Conservation (phyloP, 1,140 invertebrate species). For the Cheumatopsyche charites region DNA sequence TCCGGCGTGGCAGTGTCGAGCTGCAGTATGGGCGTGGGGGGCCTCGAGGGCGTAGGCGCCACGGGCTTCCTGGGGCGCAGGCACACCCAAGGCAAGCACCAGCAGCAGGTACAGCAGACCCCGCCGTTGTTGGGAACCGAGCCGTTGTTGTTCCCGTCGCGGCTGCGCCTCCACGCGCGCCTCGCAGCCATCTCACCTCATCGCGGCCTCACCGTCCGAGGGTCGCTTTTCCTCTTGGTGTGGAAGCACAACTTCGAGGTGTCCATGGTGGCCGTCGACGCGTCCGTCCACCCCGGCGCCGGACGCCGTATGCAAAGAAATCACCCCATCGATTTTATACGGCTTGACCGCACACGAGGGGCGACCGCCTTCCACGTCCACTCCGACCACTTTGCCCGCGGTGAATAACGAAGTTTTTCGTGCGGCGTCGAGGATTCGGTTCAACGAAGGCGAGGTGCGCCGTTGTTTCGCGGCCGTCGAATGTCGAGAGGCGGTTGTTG, state of each 20-base stretch:
- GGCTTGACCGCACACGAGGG: conserved; percentile 27
- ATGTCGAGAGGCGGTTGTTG: no score
- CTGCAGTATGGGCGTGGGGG: conserved; percentile 15
- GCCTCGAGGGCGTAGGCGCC: background rate
- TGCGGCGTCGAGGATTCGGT: no score
- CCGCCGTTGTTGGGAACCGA: conserved; percentile 21
- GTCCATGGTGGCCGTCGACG: conserved; percentile 52
- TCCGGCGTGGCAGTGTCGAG: conserved; percentile 7
- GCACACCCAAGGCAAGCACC: conserved; percentile 5
- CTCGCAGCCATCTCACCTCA: conserved; percentile 13
- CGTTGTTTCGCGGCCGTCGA: no score
- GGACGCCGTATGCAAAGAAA: conserved; percentile 46
- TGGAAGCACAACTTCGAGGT: background rate
- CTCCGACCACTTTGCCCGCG: background rate
- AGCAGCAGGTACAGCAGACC: conserved; percentile 1
- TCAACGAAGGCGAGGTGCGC: no score
- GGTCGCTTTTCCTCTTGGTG: conserved; percentile 32
- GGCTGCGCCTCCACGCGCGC: conserved; percentile 55
- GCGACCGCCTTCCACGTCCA: conserved; percentile 5
- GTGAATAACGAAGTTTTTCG: no score
- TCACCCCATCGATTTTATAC: conserved; percentile 45
- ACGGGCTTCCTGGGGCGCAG: conserved; percentile 19
- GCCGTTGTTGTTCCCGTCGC: conserved; percentile 54
- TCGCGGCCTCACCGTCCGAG: conserved; percentile 24
- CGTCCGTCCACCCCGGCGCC: conserved; percentile 56